phyloP scores from a whole-genome alignment of 2,888 invertebrate genomes.

The Chromoteleia sp. region DNA sequence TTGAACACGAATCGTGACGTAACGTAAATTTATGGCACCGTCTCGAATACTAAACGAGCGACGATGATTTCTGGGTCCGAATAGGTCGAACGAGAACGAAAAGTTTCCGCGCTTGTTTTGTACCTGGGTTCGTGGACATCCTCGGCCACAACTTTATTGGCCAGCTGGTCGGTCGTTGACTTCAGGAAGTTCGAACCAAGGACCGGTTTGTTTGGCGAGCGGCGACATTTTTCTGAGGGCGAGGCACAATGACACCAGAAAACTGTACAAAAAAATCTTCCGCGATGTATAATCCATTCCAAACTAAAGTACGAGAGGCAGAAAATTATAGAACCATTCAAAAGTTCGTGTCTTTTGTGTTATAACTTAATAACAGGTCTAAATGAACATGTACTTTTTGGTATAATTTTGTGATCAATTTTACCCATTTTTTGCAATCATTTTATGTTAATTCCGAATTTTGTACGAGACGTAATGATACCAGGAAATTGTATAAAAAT shows the following conservation, averaged over 20 bases:
- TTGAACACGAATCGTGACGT: constrained; percentile 31
- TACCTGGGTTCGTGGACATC: constrained; percentile 33
- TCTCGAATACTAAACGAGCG: constrained; percentile 14
- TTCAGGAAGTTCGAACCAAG: constrained; percentile 56
- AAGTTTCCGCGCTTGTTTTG: constrained; percentile 9
- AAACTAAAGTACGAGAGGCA: not conserved
- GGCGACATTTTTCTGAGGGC: constrained; percentile 52
- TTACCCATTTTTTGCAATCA: no score
- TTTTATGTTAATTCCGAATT: no score
- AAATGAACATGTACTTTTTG: no score
- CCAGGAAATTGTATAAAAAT: constrained; percentile 32
- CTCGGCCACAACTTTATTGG: constrained; percentile 42
- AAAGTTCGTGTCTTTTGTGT: no score
- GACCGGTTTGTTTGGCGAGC: constrained; percentile 60
- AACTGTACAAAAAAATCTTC: constrained; percentile 28
- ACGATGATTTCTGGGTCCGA: constrained; percentile 7
- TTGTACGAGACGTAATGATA: constrained; percentile 54
- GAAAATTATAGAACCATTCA: no score
- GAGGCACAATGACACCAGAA: constrained; percentile 53
- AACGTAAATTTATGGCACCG: constrained; percentile 33
- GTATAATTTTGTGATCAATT: no score
- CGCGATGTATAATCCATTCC: not conserved
- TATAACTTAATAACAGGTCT: no score
- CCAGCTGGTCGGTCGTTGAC: constrained; percentile 51
- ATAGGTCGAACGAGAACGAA: constrained; percentile 1